These are phyloP conservation scores for Nyctibius bracteatus DNA, from an alignment of 2,113 vertebrate species.

Conservation along the genomic window DNA sequence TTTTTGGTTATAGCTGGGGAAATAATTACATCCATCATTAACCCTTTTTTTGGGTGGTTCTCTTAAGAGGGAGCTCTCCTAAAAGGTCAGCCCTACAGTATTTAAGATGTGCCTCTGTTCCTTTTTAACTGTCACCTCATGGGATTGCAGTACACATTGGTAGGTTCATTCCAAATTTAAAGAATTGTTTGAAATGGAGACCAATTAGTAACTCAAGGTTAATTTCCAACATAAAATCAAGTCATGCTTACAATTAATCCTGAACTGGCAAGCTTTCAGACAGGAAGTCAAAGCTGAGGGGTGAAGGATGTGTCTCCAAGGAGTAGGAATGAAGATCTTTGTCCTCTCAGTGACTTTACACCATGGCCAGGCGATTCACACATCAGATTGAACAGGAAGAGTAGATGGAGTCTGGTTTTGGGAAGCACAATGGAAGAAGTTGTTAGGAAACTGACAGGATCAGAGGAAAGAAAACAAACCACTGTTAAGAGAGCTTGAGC, in stretches of 20 bases:
- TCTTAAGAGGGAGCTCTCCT: neutral
- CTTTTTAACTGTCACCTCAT: neutral
- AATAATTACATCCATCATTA: neutral
- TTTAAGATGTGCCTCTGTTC: neutral
- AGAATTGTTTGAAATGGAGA: neutral
- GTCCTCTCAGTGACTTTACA: neutral
- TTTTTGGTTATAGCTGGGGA: neutral
- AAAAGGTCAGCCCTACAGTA: neutral
- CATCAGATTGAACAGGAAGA: neutral
- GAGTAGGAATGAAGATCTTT: neutral
- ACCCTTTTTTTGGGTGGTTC: neutral
- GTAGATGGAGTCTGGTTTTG: neutral
- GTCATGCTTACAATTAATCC: neutral
- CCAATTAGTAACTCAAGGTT: neutral
- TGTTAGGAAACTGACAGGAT: neutral
- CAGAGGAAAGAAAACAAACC: neutral
- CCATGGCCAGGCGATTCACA: neutral
- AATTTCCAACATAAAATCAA: slow-evolving; percentile 9
- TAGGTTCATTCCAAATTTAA: neutral
- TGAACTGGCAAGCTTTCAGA: neutral
- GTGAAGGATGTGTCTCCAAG: neutral
- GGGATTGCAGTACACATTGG: neutral
- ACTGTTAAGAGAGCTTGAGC: accelerated
- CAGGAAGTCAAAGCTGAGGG: neutral
- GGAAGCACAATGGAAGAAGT: neutral